These are phyloP conservation scores for Pseudococcus viburni DNA, from an alignment of 2,888 invertebrate species.

Conservation along the genomic window DNA sequence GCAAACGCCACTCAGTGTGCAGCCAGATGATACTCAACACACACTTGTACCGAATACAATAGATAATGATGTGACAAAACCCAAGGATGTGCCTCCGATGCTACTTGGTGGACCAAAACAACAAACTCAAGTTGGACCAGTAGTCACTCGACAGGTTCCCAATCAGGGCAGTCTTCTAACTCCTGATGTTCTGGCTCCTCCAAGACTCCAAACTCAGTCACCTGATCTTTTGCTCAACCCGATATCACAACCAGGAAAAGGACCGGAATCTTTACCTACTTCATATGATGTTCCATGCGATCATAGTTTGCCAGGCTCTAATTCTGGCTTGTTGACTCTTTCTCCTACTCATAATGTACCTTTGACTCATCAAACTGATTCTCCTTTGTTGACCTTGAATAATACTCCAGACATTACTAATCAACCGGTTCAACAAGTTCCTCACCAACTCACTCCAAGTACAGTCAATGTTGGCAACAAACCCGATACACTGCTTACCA, in stretches of 20 bases:
- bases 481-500: neutral
- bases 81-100: neutral
- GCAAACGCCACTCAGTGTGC: neutral
- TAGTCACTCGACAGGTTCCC: neutral
- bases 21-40: neutral
- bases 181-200: neutral
- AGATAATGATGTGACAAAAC: neutral
- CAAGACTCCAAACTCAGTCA: neutral
- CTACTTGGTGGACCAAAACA: neutral
- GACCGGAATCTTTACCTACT: neutral
- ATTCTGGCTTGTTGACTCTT: slow-evolving; percentile 12
- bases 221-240: neutral
- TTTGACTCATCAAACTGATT: neutral
- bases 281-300: neutral
- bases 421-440: neutral
- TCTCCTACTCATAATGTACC: neutral
- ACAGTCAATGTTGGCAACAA: neutral
- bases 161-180: neutral
- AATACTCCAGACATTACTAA: neutral
- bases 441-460: neutral
- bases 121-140: neutral
- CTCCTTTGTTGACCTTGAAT: neutral
- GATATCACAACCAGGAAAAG: neutral
- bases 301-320: neutral
- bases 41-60: neutral